Percentiles rank a stretch among this genome's conserved stretches.
phyloP scores from a whole-genome alignment of 2,888 invertebrate species.

The Lysandra bellargus region DNA sequence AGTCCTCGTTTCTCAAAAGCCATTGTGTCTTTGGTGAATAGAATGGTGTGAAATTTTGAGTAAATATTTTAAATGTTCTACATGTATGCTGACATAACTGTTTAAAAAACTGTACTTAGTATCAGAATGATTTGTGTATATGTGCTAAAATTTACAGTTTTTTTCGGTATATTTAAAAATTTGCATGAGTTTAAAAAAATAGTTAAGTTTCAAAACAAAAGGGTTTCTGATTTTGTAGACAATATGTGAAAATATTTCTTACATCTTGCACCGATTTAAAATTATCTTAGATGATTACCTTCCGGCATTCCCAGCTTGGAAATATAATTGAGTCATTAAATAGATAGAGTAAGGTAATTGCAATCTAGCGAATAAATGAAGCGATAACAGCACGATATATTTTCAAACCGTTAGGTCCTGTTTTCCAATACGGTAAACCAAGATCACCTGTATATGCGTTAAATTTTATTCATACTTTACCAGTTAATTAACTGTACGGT shows the following conservation, averaged over 20 bases:
- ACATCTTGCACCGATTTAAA: neutral
- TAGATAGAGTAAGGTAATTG: neutral
- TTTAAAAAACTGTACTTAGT: conserved; percentile 23
- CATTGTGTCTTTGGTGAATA: conserved; percentile 3
- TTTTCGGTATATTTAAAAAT: neutral
- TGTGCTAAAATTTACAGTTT: neutral
- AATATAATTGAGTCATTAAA: conserved; percentile 25
- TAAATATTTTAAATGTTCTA: neutral
- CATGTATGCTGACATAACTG: conserved; percentile 17
- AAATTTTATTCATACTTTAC: neutral
- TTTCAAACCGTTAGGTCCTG: conserved; percentile 25
- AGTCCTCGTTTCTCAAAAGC: neutral
- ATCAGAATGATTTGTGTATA: neutral
- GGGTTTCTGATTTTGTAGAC: neutral
- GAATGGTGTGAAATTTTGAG: conserved; percentile 25
- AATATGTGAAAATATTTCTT: too few relatives aligned
- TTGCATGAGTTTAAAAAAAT: neutral
- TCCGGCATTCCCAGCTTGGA: conserved; percentile 6
- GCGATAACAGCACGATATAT: conserved; percentile 11
- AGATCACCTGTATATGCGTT: neutral
- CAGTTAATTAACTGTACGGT: neutral
- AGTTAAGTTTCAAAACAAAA: neutral
- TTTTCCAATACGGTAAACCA: conserved; percentile 9
- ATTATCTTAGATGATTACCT: neutral
- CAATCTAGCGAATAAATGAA: conserved; percentile 18